phyloP scores from a whole-genome alignment of 2,113 vertebrate species.

The Pungitius pungitius region DNA sequence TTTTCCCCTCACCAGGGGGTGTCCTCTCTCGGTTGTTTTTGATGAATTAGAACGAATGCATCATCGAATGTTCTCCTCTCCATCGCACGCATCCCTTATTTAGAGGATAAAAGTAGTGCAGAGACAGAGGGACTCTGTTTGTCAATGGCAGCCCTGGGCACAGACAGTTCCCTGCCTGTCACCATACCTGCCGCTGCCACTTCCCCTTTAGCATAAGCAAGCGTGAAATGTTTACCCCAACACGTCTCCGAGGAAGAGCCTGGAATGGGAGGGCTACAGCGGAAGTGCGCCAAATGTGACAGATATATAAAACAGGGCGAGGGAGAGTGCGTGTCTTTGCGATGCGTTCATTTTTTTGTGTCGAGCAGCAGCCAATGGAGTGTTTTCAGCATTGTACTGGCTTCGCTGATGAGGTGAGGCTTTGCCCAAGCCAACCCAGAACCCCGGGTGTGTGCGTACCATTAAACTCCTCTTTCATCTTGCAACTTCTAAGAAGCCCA shows the following conservation, averaged over 20 bases:
- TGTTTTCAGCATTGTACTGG: conserved; percentile 70
- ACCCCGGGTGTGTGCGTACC: conserved; percentile 66
- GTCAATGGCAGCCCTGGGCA: conserved; percentile 62
- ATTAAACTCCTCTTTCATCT: conserved; percentile 84
- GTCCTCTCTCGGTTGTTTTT: conserved; percentile 29
- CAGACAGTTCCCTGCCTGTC: conserved; percentile 75
- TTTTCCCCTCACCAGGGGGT: conserved; percentile 44
- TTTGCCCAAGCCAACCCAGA: conserved; percentile 21
- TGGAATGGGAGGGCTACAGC: conserved; percentile 74
- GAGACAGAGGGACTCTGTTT: conserved; percentile 42
- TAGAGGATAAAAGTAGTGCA: conserved; percentile 45
- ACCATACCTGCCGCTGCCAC: conserved; percentile 80
- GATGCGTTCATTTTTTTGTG: neutral
- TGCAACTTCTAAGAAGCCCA: conserved; percentile 81
- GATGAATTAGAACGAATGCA: conserved; percentile 52
- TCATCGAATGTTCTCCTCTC: conserved; percentile 46
- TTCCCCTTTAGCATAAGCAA: conserved; percentile 81
- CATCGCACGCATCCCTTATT: conserved; percentile 51
- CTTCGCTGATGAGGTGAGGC: conserved; percentile 67
- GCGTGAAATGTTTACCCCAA: conserved; percentile 83
- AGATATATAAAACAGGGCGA: conserved; percentile 76
- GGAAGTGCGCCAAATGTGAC: conserved; percentile 75
- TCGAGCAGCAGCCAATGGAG: conserved; percentile 39
- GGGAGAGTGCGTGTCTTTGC: conserved; percentile 35
- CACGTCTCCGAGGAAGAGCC: conserved; percentile 74